A percentile compares a stretch with the other conserved stretches of the same genome.
phyloP scores from a whole-genome alignment of 2,113 vertebrate genomes.

The Rhea pennata region DNA sequence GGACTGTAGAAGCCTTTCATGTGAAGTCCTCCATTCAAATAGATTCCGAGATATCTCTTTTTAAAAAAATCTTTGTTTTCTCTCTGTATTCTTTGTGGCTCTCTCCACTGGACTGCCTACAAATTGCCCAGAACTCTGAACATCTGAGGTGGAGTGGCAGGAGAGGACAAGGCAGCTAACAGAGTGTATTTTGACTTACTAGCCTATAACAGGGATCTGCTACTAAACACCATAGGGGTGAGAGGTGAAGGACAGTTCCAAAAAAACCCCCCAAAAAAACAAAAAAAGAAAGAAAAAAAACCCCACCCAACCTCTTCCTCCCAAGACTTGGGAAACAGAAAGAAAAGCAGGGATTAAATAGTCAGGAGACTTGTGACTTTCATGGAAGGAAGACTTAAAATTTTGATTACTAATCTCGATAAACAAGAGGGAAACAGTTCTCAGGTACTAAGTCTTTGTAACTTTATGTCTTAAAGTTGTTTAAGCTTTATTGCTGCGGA shows the following conservation, averaged over 20 bases:
- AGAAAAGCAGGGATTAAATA: neutral
- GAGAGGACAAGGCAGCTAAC: neutral
- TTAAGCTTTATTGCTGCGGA: neutral
- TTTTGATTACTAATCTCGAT: neutral
- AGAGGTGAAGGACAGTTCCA: neutral
- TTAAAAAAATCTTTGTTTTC: neutral
- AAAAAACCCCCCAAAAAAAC: neutral
- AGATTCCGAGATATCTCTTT: neutral
- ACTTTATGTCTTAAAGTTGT: neutral
- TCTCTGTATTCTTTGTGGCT: neutral
- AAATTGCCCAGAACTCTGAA: neutral
- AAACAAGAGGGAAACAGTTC: neutral
- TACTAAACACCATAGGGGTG: neutral
- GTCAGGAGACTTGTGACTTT: neutral
- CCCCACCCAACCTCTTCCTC: no score
- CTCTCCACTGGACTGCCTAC: neutral
- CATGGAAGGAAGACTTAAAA: neutral
- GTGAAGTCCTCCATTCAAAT: neutral
- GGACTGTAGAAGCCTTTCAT: neutral
- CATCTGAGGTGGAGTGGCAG: neutral
- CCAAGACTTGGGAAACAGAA: neutral
- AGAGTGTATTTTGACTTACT: neutral
- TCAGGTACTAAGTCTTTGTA: neutral
- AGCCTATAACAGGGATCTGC: neutral
- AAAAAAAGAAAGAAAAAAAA: no score